phyloP scores from a whole-genome alignment of 2,797 vertebrate species.

The Cyclopterus lumpus region DNA sequence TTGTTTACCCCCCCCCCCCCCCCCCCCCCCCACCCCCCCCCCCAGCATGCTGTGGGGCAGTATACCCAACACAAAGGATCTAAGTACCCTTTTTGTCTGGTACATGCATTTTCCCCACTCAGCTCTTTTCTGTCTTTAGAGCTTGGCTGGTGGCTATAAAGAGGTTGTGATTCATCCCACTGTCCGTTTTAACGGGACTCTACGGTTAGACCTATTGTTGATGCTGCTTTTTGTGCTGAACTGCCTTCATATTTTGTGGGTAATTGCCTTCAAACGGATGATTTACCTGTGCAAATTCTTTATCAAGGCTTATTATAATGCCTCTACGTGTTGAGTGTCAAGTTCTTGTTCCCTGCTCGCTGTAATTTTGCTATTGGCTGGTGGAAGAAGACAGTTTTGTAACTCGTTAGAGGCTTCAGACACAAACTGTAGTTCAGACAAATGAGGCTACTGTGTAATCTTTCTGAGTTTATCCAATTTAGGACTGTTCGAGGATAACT shows the following conservation, averaged over 20 bases:
- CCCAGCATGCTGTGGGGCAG: slow-evolving; percentile 66
- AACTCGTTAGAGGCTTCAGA: slow-evolving; percentile 58
- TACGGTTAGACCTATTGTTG: slow-evolving; percentile 48
- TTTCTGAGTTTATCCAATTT: slow-evolving; percentile 49
- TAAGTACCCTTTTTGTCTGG: slow-evolving; percentile 80
- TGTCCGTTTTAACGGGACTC: slow-evolving; percentile 48
- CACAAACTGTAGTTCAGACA: slow-evolving; percentile 60
- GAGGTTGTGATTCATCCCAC: slow-evolving; percentile 57
- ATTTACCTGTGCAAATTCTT: slow-evolving; percentile 32
- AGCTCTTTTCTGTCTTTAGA: slow-evolving; percentile 76
- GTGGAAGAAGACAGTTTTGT: slow-evolving; percentile 44
- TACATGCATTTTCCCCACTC: slow-evolving; percentile 75
- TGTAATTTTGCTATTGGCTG: slow-evolving; percentile 51
- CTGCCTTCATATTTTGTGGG: slow-evolving; percentile 28
- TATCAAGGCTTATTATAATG: slow-evolving; percentile 29
- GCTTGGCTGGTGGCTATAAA: slow-evolving; percentile 62
- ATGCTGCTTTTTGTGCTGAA: slow-evolving; percentile 43
- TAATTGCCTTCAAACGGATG: slow-evolving; percentile 37
- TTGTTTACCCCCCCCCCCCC: too few species aligned
- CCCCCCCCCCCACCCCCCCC: too few species aligned
- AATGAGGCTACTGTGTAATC: slow-evolving; percentile 72
- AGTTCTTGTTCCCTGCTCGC: slow-evolving; percentile 27
- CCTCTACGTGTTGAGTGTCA: slow-evolving; percentile 17
- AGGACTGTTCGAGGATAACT: slow-evolving; percentile 52
- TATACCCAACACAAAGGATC: slow-evolving; percentile 80